Evolutionary conservation across 2,797 vertebrate genomes (phyloP).

Genomic region (Spinus olivaceus): DNA sequence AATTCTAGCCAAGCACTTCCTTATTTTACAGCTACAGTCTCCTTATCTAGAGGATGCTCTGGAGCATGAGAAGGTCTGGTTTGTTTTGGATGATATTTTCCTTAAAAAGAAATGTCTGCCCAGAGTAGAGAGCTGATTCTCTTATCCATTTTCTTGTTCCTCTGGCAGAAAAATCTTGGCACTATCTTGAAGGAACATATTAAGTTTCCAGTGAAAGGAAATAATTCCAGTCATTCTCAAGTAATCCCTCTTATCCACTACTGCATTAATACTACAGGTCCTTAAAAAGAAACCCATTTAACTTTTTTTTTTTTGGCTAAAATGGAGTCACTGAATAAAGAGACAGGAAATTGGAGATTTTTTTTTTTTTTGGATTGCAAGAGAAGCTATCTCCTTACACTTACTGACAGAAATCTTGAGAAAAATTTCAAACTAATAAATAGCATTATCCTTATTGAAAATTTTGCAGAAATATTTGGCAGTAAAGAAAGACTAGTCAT

Average conservation of each 20-base stretch:
- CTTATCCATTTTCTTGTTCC: neutral
- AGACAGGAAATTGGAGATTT: neutral
- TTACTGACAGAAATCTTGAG: neutral
- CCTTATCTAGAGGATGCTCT: neutral
- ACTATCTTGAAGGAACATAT: neutral
- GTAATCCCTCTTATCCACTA: neutral
- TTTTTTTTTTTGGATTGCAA: neutral
- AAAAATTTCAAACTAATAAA: constrained; percentile 34
- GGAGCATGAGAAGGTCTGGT: neutral
- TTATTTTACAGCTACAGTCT: neutral
- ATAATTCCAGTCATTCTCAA: constrained; percentile 10
- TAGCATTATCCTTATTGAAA: neutral
- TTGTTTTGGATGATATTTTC: neutral
- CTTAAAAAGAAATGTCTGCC: neutral
- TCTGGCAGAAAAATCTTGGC: constrained; percentile 18
- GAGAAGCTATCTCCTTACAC: neutral
- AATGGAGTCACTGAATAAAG: neutral
- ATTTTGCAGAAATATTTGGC: constrained; percentile 36
- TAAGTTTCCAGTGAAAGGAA: constrained; percentile 5
- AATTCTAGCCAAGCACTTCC: neutral
- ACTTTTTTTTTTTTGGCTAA: neutral
- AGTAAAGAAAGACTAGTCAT: neutral
- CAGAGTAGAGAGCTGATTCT: neutral
- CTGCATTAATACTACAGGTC: neutral
- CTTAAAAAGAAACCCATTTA: neutral